Conservation (phyloP, 2,113 vertebrate species). For the Sphyrna mokarran region DNA sequence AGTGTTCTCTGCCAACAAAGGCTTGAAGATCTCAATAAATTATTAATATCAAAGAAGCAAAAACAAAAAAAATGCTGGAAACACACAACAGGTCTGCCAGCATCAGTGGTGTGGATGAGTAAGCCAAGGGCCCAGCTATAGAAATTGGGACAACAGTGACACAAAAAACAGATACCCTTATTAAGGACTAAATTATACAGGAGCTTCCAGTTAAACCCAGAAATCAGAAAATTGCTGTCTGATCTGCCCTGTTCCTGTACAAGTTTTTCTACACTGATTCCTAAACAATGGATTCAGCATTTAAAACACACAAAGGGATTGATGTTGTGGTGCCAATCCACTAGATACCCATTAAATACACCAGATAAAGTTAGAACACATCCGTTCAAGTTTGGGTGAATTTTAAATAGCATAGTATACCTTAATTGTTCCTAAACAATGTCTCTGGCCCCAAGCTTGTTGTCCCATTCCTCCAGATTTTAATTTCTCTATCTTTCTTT, state of each 20-base stretch:
- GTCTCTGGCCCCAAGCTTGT: not conserved
- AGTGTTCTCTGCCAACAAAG: not conserved
- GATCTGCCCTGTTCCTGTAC: not conserved
- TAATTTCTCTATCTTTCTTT: not conserved
- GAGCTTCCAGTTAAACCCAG: not conserved
- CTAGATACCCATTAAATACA: not conserved
- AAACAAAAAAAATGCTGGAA: not conserved
- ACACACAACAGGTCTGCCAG: not conserved
- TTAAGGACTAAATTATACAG: not conserved
- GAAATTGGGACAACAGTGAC: not conserved
- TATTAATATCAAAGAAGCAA: not conserved
- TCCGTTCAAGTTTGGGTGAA: not conserved
- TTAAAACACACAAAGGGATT: not conserved
- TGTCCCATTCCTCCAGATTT: not conserved
- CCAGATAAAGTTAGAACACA: not conserved
- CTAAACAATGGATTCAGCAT: not conserved
- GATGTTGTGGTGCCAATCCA: not conserved
- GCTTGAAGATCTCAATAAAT: not conserved
- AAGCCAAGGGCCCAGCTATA: not conserved
- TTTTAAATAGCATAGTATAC: not conserved
- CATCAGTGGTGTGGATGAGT: not conserved
- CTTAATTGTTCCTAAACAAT: not conserved
- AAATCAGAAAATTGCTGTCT: not conserved
- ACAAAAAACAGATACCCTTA: not conserved
- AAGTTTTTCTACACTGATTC: not conserved